Evolutionary conservation across 2,888 invertebrate genomes (phyloP), one percentile per base, ranked within the genome.

Genomic region (Aporophyla nigra): DNA sequence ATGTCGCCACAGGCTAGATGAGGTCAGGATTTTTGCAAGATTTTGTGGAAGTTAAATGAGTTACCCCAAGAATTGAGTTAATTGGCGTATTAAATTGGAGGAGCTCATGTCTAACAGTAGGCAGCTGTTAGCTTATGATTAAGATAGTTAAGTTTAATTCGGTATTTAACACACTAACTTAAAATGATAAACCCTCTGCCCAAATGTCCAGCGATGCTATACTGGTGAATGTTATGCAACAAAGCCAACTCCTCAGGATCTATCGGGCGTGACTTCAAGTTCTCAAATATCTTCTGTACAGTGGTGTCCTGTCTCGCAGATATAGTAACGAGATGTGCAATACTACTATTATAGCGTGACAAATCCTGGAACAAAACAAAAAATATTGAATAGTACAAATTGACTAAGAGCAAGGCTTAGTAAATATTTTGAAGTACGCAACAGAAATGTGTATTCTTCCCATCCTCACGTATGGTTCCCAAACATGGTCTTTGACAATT

Each of bases 201-300:
- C 49, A 95, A 88, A 89, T 96, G 95, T 4, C 95, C 95, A 14
- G 91, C 76, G 9, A 93, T 92, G 56, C 83, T 92, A 0, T 75
- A 82, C 59, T 88, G 81, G 56, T 96, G 94, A 49, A 95, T 93
- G 54, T 95, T 94, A 65, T 94, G 93, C 1, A 95, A 84, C 5
- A 96, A 80, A 0, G 94, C 93, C n/a, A 95, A 59, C 74, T 95
- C 93, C 67, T 96, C 96, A 0, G 94, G 91, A 67, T 96, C 95
- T n/a, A 96, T 86, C 0, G 93, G 88, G 0, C 90, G 92, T 2
- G 91, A 90, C 83, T 95, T 94, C 6, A 96, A 82, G 43, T 93
- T 87, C 0, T 90, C 74, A 4, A 95, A 76, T 24, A 95, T 88
- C 24, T 90, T 90, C 0, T 83, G 58, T 0, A 95, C 90, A 0